Evolutionary conservation across 2,797 vertebrate species (phyloP).

Genomic region (Craterocephalus amniculus): DNA sequence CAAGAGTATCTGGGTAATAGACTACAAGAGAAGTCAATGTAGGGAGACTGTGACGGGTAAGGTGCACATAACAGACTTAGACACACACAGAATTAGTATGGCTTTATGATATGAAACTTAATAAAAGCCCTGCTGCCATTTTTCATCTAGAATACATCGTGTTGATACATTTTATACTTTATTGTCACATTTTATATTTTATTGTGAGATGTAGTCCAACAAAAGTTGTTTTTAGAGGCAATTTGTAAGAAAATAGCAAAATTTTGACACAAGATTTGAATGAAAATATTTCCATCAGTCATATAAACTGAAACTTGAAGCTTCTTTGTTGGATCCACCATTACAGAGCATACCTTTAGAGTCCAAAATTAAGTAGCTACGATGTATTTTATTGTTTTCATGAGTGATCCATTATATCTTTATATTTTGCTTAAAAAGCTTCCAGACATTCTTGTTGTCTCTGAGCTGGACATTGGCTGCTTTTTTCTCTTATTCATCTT

Average conservation of each 20-base stretch:
- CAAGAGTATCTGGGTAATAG: constrained; percentile 55
- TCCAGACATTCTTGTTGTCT: not conserved
- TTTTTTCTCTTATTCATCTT: not conserved
- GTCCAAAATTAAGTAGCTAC: not conserved
- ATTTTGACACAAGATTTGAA: not conserved
- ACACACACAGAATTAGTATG: not conserved
- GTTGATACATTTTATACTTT: not conserved
- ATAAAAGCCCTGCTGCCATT: not conserved
- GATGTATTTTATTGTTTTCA: not conserved
- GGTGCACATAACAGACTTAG: constrained; percentile 20
- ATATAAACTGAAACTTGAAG: not conserved
- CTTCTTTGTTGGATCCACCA: not conserved
- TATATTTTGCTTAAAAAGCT: not conserved
- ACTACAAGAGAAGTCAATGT: constrained; percentile 55
- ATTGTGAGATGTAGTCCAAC: not conserved
- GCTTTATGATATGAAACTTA: constrained; percentile 4
- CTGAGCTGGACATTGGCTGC: not conserved
- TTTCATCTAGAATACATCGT: not conserved
- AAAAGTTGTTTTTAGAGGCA: not conserved
- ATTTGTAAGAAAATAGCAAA: not conserved
- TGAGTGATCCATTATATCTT: not conserved
- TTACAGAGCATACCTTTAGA: not conserved
- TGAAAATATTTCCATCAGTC: not conserved
- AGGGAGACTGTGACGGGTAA: constrained; percentile 28
- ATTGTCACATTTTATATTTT: too few species aligned